These are phyloP conservation scores for Rhimphoctona megacephalus DNA, from an alignment of 2,888 invertebrate species.

Conservation along the genomic window DNA sequence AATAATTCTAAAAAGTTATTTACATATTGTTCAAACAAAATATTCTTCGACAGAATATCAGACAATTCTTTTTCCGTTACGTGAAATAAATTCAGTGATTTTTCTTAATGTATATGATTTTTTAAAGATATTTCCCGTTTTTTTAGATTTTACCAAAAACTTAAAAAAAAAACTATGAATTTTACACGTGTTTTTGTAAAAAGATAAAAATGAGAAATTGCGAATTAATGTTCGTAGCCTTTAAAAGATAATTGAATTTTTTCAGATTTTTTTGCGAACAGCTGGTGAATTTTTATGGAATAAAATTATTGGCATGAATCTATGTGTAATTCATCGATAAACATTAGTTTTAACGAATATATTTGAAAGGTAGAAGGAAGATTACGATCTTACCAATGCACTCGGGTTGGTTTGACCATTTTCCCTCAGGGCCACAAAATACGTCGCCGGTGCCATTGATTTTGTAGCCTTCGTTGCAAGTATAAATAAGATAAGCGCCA, in stretches of 20 bases:
- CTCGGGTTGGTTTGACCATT: constrained; percentile 77
- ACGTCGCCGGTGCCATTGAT: constrained; percentile 72
- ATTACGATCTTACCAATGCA: constrained; percentile 76
- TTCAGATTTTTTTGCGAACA: neutral
- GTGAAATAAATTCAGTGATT: no score
- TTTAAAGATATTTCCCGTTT: no score
- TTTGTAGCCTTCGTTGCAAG: constrained; percentile 77
- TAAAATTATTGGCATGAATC: neutral
- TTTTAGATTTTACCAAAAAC: no score
- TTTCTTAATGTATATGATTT: no score
- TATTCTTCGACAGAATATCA: neutral
- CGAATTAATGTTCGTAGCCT: no score
- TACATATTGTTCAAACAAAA: neutral
- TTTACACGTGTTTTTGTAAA: no score
- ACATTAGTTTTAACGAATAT: no score
- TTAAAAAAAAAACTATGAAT: no score
- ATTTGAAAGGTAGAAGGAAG: neutral
- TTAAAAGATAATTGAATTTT: neutral
- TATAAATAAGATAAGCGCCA: constrained; percentile 79
- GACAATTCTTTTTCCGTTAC: no score
- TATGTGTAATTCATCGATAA: neutral
- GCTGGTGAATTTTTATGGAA: no score
- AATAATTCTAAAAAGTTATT: neutral
- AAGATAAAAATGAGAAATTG: no score
- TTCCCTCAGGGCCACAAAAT: constrained; percentile 75